Evolutionary conservation across 53 echinoderm and acorn worm species (phyloP).

Genomic region (Astropecten irregularis): DNA sequence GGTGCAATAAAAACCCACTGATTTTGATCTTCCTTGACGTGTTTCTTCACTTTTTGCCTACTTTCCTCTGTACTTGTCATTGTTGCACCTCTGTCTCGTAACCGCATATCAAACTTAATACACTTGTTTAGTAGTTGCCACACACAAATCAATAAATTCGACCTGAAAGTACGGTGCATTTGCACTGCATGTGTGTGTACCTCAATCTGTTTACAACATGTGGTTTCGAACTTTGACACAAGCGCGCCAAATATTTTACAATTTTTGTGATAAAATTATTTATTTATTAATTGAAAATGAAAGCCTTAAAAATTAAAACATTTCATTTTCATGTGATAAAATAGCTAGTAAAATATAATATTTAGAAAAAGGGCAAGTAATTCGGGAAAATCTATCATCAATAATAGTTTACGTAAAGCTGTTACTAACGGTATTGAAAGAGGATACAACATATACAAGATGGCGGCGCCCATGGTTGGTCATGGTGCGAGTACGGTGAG

Average conservation of each 20-base stretch:
- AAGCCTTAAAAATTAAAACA: too few relatives aligned
- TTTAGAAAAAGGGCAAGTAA: too few relatives aligned
- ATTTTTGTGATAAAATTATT: background rate
- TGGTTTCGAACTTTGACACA: too few relatives aligned
- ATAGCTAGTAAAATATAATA: too few relatives aligned
- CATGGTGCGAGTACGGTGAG: background rate
- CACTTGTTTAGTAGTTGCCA: too few relatives aligned
- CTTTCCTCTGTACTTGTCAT: constrained; percentile 20
- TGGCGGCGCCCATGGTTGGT: constrained; percentile 39
- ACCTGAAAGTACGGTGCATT: background rate
- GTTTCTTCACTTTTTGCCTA: background rate
- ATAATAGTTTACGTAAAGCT: too few relatives aligned
- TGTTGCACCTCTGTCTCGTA: constrained; percentile 21
- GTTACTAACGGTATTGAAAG: too few relatives aligned
- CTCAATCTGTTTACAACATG: background rate
- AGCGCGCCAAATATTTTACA: too few relatives aligned
- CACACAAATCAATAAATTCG: background rate
- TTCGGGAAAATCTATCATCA: too few relatives aligned
- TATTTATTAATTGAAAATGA: background rate
- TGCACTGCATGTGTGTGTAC: background rate
- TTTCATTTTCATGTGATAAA: too few relatives aligned
- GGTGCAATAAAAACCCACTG: constrained; percentile 70
- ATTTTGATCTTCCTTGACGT: constrained; percentile 49
- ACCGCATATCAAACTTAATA: constrained; percentile 9
- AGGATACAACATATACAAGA: constrained; percentile 11